Base-by-base conservation (phyloP, 2,113 vertebrate species). In the Rhinopomastus cyanomelas region DNA sequence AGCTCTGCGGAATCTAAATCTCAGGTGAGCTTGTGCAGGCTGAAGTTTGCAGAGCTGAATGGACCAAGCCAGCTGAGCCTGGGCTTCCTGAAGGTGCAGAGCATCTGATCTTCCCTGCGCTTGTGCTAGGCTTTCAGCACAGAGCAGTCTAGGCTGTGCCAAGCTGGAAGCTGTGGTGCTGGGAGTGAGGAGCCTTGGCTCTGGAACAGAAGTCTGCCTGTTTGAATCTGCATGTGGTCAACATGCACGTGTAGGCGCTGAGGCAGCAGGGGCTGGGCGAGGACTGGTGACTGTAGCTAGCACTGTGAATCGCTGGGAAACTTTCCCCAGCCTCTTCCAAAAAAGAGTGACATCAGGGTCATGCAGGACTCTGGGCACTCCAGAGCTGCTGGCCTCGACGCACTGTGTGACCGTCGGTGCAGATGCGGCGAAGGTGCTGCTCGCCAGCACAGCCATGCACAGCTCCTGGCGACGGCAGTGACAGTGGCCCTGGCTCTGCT, bases 401-500 rank as follows among this genome's bases (percentile, higher is more conserved):
- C 19, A 46, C 61, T 13, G 26, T 19, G 12, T 18, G 19, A 46
- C 16, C 14, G 16, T 6, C 11, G 11, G 48, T 52, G 61, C 22
- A 19, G 66, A 39, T 1, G 11, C 6, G 30, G 17, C 56, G 27
- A 2, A 34, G 4, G 13, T 51, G 48, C 29, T 32, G n/a, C 44
- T 55, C 69, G 23, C 44, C 51, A 42, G 30, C 42, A 22, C 42
- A 55, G 57, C 32, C 32, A 15, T 1, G 2, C n/a, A 61, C 42
- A 29, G 32, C 42, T 44, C 0, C 0, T 29, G 42, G 77, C n/a
- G n/a, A n/a, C n/a, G n/a, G n/a, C 36, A 55, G 68, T 0, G 9
- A 19, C 67, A 81, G 65, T 1, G 3, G 32, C 78, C 44, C 55
- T 29, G 32, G 32, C 30, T 16, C 5, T 36, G 34, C 4, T 61